These are phyloP conservation scores for Dichetophora obliterata DNA, from an alignment of 2,888 invertebrate species.

Conservation along the genomic window DNA sequence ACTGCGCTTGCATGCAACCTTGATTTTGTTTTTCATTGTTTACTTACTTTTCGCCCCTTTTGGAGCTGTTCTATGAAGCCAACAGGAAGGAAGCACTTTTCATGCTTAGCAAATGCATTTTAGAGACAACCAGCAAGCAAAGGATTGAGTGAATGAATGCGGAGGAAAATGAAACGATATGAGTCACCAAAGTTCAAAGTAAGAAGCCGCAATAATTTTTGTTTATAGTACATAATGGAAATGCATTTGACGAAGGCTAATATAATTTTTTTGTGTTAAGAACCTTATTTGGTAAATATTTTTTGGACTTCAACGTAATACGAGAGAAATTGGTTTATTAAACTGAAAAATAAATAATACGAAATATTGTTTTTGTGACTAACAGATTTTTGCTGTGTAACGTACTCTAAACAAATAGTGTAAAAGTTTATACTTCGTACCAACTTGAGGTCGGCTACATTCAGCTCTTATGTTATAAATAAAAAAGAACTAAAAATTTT, in stretches of 20 bases:
- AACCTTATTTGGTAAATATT: too few relatives aligned
- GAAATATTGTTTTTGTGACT: too few relatives aligned
- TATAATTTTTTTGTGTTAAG: too few relatives aligned
- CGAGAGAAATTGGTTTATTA: too few relatives aligned
- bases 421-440: too few relatives aligned
- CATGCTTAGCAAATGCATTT: conserved; percentile 10
- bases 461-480: too few relatives aligned
- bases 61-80: background rate
- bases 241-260: background rate
- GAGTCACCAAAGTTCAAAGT: conserved; percentile 2
- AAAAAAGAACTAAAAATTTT: too few relatives aligned
- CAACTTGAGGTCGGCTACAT: too few relatives aligned
- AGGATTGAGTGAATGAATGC: background rate
- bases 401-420: too few relatives aligned
- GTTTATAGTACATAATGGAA: background rate
- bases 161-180: background rate
- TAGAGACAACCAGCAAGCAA: background rate
- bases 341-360: too few relatives aligned
- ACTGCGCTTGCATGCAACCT: conserved; percentile 23
- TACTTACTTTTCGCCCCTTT: background rate
- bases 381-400: too few relatives aligned
- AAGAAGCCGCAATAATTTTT: background rate
- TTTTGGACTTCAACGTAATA: too few relatives aligned
- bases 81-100: conserved; percentile 22
- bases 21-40: background rate